Conservation (phyloP, 2,888 invertebrate species). For the Cordilura impudica region DNA sequence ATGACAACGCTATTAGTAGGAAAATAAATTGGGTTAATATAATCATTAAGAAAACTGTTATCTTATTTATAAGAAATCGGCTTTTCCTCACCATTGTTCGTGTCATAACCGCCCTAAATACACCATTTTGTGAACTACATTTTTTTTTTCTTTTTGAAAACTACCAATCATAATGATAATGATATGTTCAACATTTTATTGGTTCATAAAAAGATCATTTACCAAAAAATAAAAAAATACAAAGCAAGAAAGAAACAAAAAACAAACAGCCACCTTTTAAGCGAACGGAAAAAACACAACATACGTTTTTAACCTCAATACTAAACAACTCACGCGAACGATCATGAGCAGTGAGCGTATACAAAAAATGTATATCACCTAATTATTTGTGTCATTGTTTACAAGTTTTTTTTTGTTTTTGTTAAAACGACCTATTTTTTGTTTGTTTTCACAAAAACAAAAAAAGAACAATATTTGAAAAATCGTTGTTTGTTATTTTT, state of each 20-base stretch:
- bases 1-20: too few relatives aligned
- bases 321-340: conserved; percentile 15
- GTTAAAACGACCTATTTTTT: conserved; percentile 21
- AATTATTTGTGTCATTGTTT: conserved; percentile 58
- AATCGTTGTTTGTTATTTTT: conserved; percentile 58
- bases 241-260: background rate
- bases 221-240: background rate
- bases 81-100: too few relatives aligned
- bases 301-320: conserved; percentile 35
- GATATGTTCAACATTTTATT: conserved; percentile 30
- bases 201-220: conserved; percentile 32
- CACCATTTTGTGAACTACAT: background rate
- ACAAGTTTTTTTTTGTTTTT: conserved; percentile 41
- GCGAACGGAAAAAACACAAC: background rate
- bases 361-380: conserved; percentile 49
- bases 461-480: background rate
- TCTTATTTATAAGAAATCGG: too few relatives aligned
- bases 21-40: too few relatives aligned
- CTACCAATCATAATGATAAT: background rate
- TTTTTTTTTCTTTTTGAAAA: background rate
- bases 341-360: background rate
- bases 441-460: conserved; percentile 6
- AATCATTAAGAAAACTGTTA: too few relatives aligned
- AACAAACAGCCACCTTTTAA: conserved; percentile 21
- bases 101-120: too few relatives aligned